Evolutionary conservation across 1,140 invertebrate species (phyloP).

Genomic region (Aphidius gifuensis): DNA sequence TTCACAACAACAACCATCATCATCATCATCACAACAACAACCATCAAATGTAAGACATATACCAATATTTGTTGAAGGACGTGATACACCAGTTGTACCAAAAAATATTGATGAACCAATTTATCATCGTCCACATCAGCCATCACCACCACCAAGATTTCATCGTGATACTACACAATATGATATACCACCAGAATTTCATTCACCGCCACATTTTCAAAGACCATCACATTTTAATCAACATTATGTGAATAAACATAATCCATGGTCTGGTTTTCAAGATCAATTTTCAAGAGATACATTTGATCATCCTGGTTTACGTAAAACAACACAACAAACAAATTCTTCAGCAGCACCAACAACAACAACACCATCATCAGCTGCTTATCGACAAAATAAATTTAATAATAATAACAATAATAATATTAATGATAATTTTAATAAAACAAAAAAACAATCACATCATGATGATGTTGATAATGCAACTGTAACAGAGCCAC

Average conservation of each 20-base stretch:
- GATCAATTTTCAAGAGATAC: slow-evolving; percentile 26
- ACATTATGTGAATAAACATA: slow-evolving; percentile 27
- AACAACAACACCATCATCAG: slow-evolving; percentile 11
- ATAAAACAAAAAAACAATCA: slow-evolving; percentile 36
- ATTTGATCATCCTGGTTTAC: slow-evolving; percentile 27
- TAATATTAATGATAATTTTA: slow-evolving; percentile 25
- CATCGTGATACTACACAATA: slow-evolving; percentile 34
- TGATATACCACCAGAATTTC: slow-evolving; percentile 45
- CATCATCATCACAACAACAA: slow-evolving; percentile 33
- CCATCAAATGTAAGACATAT: slow-evolving; percentile 70
- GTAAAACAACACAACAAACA: slow-evolving; percentile 34
- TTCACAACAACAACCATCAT: slow-evolving; percentile 33
- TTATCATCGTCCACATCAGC: slow-evolving; percentile 32
- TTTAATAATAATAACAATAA: slow-evolving; percentile 27
- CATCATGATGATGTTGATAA: slow-evolving; percentile 13
- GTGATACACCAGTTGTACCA: slow-evolving; percentile 71
- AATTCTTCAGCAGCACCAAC: slow-evolving; percentile 29
- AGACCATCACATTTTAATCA: slow-evolving; percentile 37
- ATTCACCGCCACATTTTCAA: slow-evolving; percentile 48
- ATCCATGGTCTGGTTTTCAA: slow-evolving; percentile 35
- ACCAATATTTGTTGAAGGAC: slow-evolving; percentile 82
- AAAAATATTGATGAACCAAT: slow-evolving; percentile 47
- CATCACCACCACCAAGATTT: slow-evolving; percentile 35
- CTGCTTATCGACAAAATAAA: slow-evolving; percentile 17
- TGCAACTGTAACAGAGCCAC: slow-evolving; percentile 28